Base-by-base conservation (phyloP, 37 sponge, comb jelly and placozoan genomes). In the Diacarnus erythraeanus region DNA sequence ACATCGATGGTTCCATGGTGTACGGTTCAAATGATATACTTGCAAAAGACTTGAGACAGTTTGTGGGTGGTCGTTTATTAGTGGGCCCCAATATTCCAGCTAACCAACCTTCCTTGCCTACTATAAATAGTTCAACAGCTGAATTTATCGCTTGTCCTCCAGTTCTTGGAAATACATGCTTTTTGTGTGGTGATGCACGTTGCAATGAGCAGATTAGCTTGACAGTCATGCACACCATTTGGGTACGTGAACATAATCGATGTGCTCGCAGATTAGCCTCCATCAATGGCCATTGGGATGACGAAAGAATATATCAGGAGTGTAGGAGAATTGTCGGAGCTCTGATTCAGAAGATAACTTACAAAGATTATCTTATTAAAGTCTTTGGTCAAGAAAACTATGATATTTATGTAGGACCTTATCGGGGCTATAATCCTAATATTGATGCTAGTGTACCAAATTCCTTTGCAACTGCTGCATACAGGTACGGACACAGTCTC, bases 211-310 rank as follows among this genome's bases (percentile, higher is more conserved):
- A 97, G 79, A 54, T 90, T 34, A 78, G 78, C 27, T 79, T 97
- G 21, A 89, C 91, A 25, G 74, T 89, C 8, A 91, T 98, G 95
- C 99, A 98, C 80, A 98, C 97, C 25, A 71, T 96, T 26, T 98
- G 90, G 89, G 44, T 98, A 42, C 36, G 99, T 58, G 95, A 98
- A 56, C 99, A 98, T 80, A 98, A 98, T 64, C 71, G 97, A 40
- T 88, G 93, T 71, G 99, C 93, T 30, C 58, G 42, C 12, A 42
- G 54, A 33, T 75, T 98, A 41, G 72, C 61, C 0, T 30, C 20
- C 17, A 64, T 98, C 63, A 94, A 96, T 63, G 87, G 89, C 2
- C 33, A n/a, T 17, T 94, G 92, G 97, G 76, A 72, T 27, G 96
- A 98, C 73, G 98, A 98, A 40, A 68, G 85, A 26, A 59, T 95